phyloP scores from a whole-genome alignment of 2,113 vertebrate species.

The Bos indicus region DNA sequence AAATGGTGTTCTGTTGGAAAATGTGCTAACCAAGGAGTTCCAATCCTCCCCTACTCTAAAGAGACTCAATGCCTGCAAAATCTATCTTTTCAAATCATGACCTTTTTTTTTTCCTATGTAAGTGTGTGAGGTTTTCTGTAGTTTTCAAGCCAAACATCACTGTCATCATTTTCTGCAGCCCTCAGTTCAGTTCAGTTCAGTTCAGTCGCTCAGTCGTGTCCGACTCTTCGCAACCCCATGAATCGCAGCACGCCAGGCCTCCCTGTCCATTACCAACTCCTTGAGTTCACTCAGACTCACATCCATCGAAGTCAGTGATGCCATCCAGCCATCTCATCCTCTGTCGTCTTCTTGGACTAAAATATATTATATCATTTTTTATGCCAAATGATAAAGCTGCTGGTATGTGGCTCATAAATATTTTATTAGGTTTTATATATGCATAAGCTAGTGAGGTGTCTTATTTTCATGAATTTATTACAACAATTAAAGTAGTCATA shows the following conservation, averaged over 20 bases:
- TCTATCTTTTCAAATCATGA: neutral
- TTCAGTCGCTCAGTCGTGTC: no score
- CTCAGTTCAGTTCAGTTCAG: no score
- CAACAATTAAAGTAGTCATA: slow-evolving; percentile 55
- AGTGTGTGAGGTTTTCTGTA: neutral
- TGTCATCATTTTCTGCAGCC: neutral
- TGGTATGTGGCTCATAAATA: slow-evolving; percentile 53
- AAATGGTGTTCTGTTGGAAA: neutral
- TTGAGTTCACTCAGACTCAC: no score
- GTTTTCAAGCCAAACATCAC: slow-evolving; percentile 1
- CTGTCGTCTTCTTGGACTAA: neutral
- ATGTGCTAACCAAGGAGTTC: neutral
- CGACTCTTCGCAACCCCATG: no score
- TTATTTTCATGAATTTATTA: slow-evolving; percentile 70
- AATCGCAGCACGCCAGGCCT: no score
- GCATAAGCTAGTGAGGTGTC: slow-evolving; percentile 38
- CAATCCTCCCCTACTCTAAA: neutral
- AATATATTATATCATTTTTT: slow-evolving; percentile 35
- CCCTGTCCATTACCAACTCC: no score
- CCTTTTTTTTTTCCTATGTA: neutral
- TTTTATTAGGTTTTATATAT: slow-evolving; percentile 53
- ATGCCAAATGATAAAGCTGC: slow-evolving; percentile 34
- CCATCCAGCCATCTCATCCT: no score
- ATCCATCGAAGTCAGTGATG: no score
- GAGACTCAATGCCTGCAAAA: neutral